Percentiles rank a stretch among this genome's conserved stretches.
Conservation (phyloP, 2,888 invertebrate genomes). For the Thymelicus lineola region DNA sequence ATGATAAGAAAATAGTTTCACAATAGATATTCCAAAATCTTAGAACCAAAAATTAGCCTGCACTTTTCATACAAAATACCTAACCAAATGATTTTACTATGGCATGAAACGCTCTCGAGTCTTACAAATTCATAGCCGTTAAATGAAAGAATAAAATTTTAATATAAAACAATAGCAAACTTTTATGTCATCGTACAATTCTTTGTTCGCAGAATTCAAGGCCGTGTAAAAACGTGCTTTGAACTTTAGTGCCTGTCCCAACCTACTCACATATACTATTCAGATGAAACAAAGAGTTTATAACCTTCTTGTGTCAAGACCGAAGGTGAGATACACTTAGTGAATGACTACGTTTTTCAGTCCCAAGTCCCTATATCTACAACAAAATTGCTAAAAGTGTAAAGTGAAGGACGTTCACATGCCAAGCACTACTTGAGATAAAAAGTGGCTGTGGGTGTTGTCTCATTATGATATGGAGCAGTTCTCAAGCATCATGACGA, state of each 20-base stretch:
- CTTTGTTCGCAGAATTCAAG: slow-evolving; percentile 36
- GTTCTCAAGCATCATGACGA: slow-evolving; percentile 31
- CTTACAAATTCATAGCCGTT: slow-evolving; percentile 11
- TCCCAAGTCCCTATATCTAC: slow-evolving; percentile 27
- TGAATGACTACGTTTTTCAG: slow-evolving; percentile 35
- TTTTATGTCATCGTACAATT: slow-evolving; percentile 36
- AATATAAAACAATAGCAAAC: slow-evolving; percentile 31
- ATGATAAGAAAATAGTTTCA: background rate
- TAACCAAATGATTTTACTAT: background rate
- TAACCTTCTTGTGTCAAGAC: slow-evolving; percentile 38
- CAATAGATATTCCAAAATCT: no score
- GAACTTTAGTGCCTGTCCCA: slow-evolving; percentile 37
- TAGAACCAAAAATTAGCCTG: background rate
- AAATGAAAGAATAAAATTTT: slow-evolving; percentile 18
- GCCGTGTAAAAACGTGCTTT: slow-evolving; percentile 35
- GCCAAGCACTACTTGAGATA: slow-evolving; percentile 30
- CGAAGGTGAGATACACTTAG: slow-evolving; percentile 34
- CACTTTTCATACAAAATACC: background rate
- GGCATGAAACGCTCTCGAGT: background rate
- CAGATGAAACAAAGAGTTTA: slow-evolving; percentile 37
- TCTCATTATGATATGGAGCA: slow-evolving; percentile 35
- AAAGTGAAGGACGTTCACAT: slow-evolving; percentile 34
- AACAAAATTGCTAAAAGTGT: slow-evolving; percentile 35
- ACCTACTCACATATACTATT: slow-evolving; percentile 38
- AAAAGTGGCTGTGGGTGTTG: slow-evolving; percentile 31